Evolutionary conservation across 2,797 vertebrate genomes (phyloP).

Genomic region (Carduelis carduelis): DNA sequence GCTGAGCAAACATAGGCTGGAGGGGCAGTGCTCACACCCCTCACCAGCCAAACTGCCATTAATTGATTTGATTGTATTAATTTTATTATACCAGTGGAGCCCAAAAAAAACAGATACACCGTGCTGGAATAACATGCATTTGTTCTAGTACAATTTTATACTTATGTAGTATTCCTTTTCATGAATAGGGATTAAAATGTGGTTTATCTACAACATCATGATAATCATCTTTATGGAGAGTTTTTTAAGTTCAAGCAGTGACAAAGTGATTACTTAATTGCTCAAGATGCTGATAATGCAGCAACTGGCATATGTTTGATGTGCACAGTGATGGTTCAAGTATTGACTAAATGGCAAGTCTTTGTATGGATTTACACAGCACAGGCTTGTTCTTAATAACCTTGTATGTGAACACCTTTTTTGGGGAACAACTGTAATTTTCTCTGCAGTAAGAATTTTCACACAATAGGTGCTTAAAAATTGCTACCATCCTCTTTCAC

Average conservation of each 20-base stretch:
- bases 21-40: background rate
- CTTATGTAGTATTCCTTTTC: background rate
- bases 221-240: background rate
- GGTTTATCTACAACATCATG: background rate
- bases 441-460: conserved; percentile 2
- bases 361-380: background rate
- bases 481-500: background rate
- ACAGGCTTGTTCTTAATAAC: background rate
- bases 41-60: background rate
- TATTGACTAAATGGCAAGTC: background rate
- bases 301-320: background rate
- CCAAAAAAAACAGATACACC: background rate
- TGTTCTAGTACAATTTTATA: background rate
- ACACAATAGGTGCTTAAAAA: background rate
- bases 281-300: background rate
- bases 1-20: background rate
- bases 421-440: background rate
- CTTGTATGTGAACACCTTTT: background rate
- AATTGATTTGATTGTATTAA: background rate
- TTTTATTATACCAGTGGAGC: background rate
- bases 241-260: background rate
- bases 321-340: background rate
- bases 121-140: background rate
- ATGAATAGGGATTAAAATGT: background rate
- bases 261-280: conserved; percentile 9